These are phyloP conservation scores for Rallus crepitans DNA, from an alignment of 2,797 vertebrate genomes.

Conservation along the genomic window DNA sequence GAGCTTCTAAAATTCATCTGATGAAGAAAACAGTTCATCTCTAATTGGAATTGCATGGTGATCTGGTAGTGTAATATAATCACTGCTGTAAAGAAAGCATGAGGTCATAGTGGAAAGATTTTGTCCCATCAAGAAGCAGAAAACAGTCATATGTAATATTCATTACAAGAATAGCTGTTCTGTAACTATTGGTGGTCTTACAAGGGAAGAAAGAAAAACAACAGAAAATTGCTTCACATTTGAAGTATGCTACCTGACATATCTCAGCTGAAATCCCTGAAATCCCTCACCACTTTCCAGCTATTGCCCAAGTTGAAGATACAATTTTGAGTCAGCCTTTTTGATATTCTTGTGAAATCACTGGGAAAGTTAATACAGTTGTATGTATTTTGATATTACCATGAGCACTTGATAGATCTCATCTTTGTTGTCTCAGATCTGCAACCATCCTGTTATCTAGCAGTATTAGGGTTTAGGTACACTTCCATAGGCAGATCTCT, in stretches of 20 bases:
- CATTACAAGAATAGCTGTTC: slow-evolving; percentile 40
- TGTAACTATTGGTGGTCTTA: slow-evolving; percentile 41
- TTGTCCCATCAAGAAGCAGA: slow-evolving; percentile 81
- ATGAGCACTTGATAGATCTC: not conserved
- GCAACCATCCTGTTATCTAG: not conserved
- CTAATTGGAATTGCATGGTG: slow-evolving; percentile 37
- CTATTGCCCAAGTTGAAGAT: not conserved
- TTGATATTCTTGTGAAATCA: not conserved
- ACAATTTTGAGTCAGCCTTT: not conserved
- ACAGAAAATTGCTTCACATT: not conserved
- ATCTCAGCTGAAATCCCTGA: not conserved
- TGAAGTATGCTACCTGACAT: not conserved
- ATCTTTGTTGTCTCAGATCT: not conserved
- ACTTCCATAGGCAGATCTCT: not conserved
- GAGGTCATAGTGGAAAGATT: slow-evolving; percentile 89
- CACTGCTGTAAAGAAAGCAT: slow-evolving; percentile 73
- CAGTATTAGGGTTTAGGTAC: not conserved
- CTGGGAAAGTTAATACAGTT: not conserved
- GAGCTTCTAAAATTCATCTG: slow-evolving; percentile 38
- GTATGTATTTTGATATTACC: not conserved
- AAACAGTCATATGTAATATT: slow-evolving; percentile 52
- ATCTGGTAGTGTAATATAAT: slow-evolving; percentile 60
- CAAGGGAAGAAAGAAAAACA: not conserved
- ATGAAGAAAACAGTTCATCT: slow-evolving; percentile 70
- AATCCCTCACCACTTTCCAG: not conserved